Evolutionary conservation across 2,888 invertebrate species (phyloP).

Genomic region (Papilio protenor): DNA sequence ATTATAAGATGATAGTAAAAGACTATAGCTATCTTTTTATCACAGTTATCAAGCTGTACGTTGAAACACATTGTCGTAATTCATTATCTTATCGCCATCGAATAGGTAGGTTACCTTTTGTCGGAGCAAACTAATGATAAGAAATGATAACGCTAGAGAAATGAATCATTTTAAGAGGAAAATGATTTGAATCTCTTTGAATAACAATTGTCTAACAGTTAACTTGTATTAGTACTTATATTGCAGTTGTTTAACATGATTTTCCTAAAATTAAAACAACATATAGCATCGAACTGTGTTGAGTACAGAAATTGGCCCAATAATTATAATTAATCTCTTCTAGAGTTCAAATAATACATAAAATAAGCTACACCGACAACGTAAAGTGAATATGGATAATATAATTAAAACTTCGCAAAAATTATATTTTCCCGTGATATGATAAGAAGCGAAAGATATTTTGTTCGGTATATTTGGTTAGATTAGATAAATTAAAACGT

Average conservation of each 20-base stretch:
- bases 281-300: neutral
- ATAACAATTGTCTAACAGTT: constrained; percentile 25
- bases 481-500: constrained; percentile 13
- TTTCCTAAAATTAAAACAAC: no score
- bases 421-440: neutral
- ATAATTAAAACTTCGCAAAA: neutral
- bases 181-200: constrained; percentile 41
- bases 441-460: constrained; percentile 54
- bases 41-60: constrained; percentile 52
- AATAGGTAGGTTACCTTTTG: constrained; percentile 60
- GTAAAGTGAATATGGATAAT: neutral
- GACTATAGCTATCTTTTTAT: constrained; percentile 42
- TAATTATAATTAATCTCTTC: neutral
- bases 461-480: neutral
- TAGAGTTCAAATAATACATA: neutral
- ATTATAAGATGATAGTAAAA: constrained; percentile 39
- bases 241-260: neutral
- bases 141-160: constrained; percentile 64
- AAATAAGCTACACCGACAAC: neutral
- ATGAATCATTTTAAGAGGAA: constrained; percentile 60
- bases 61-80: constrained; percentile 69
- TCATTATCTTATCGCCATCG: constrained; percentile 73
- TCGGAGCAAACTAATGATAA: constrained; percentile 66
- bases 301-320: neutral
- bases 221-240: neutral